Evolutionary conservation across 2,888 invertebrate genomes (phyloP).

Genomic region (Agrotis segetum): DNA sequence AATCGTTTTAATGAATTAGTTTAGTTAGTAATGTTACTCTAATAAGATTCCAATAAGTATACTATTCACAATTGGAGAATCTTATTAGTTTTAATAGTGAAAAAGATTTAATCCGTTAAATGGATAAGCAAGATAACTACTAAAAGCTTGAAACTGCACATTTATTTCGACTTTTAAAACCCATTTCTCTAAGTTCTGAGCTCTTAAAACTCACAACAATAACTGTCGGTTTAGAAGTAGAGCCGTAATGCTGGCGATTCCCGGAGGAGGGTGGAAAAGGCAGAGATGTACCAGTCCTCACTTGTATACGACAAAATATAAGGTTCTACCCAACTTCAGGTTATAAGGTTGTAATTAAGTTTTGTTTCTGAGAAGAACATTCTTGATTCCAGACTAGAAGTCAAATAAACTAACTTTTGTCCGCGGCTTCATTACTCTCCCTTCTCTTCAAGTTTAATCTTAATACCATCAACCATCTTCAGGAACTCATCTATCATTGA

Average conservation of each 20-base stretch:
- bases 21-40: not conserved
- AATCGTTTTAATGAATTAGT: conserved; percentile 20
- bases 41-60: not conserved
- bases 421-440: too few relatives aligned
- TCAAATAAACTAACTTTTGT: too few relatives aligned
- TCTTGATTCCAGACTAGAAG: not conserved
- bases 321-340: not conserved
- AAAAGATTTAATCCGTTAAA: not conserved
- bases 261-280: conserved; percentile 4
- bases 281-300: not conserved
- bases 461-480: too few relatives aligned
- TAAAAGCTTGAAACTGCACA: conserved; percentile 7
- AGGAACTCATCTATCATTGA: too few relatives aligned
- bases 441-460: too few relatives aligned
- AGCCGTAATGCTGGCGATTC: conserved; percentile 35
- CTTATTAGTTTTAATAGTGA: not conserved
- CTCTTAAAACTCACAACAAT: conserved; percentile 45
- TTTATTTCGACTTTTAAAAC: conserved; percentile 33
- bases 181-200: conserved; percentile 25
- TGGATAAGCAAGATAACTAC: conserved; percentile 1
- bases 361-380: not conserved
- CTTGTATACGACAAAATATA: not conserved
- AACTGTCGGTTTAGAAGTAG: conserved; percentile 26
- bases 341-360: not conserved
- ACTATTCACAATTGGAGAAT: too few relatives aligned